Evolutionary conservation across 1,140 invertebrate genomes (phyloP).

Genomic region (Drosophila melanogaster): DNA sequence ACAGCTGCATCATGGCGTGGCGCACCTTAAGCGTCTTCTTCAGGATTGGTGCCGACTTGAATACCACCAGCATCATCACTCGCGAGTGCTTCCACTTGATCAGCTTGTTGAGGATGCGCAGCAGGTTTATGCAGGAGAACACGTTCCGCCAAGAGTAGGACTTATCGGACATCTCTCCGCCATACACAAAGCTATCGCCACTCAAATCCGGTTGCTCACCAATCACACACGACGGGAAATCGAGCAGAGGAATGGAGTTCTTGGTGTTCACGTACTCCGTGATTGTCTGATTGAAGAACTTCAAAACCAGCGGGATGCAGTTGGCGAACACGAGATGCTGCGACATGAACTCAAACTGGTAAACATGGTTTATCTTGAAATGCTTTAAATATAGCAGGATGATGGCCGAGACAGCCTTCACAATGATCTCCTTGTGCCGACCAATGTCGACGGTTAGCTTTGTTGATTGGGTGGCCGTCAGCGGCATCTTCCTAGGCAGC

Average conservation of each 20-base stretch:
- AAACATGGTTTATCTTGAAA: slow-evolving; percentile 99
- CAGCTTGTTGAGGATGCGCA: slow-evolving; percentile 98
- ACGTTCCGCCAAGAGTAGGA: slow-evolving; percentile 98
- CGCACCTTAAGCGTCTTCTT: slow-evolving; percentile 98
- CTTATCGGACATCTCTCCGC: slow-evolving; percentile 90
- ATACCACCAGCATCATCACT: slow-evolving; percentile 99
- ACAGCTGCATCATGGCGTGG: slow-evolving; percentile 99
- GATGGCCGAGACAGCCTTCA: slow-evolving; percentile 98
- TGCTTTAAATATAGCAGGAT: slow-evolving; percentile 97
- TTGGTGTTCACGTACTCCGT: slow-evolving; percentile 97
- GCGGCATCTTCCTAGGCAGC: slow-evolving; percentile 98
- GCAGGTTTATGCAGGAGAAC: slow-evolving; percentile 98
- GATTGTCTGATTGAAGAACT: slow-evolving; percentile 99
- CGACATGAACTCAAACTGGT: slow-evolving; percentile 99
- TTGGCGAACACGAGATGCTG: slow-evolving; percentile 99
- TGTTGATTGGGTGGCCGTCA: slow-evolving; percentile 98
- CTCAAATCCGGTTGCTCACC: slow-evolving; percentile 98
- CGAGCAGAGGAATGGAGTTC: slow-evolving; percentile 96
- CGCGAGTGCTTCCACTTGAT: slow-evolving; percentile 99
- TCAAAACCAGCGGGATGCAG: slow-evolving; percentile 98
- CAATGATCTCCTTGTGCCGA: slow-evolving; percentile 99
- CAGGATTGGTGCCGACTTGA: slow-evolving; percentile 99
- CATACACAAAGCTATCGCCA: slow-evolving; percentile 92
- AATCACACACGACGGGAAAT: slow-evolving; percentile 98
- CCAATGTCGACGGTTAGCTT: slow-evolving; percentile 99